Evolutionary conservation across 2,797 vertebrate species (phyloP), one percentile per base, ranked within the genome.

Genomic region (Girardinus metallicus): DNA sequence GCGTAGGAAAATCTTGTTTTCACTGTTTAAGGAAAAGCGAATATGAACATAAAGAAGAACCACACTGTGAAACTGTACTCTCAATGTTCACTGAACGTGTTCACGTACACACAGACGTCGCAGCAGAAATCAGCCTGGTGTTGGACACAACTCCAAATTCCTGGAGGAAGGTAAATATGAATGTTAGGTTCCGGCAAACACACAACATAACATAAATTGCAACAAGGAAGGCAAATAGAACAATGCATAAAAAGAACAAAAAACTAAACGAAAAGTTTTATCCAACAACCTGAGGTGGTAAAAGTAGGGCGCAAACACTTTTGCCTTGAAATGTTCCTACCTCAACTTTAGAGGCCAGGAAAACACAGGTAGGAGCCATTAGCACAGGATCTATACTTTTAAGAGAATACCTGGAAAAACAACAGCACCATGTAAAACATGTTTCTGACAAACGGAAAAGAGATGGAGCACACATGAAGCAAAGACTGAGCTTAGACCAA

Each of bases 301-400:
- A 11, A 73, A 23, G n/a, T 4, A 36, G 41, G 34, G 3, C 31
- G 10, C 3, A 21, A 23, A 26, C 43, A 36, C 26, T 36, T 13
- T 0, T 29, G 5, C 57, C 7, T 21, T 46, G 3, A 80, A 78
- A 77, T 1, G 7, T 29, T 18, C 77, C 23, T 96, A 99, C 99
- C 98, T 99, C 98, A 91, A 99, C 98, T 97, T 99, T 99, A 91
- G 98, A 99, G 93, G 99, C 99, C 93, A 99, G 95, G 95, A 99
- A 99, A 87, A 99, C 98, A 96, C 99, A 99, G n/a, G 99, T 99
- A 78, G 99, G 99, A 92, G 98, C 99, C 98, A 99, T 99, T 91
- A 99, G 96, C 80, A 99, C 98, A 76, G 99, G 98, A 95, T 99
- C 99, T 93, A 99, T 99, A 95, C 99, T 99, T 96, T 99, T 99